Evolutionary conservation across 2,888 invertebrate genomes (phyloP).

Genomic region (Acleris holmiana): DNA sequence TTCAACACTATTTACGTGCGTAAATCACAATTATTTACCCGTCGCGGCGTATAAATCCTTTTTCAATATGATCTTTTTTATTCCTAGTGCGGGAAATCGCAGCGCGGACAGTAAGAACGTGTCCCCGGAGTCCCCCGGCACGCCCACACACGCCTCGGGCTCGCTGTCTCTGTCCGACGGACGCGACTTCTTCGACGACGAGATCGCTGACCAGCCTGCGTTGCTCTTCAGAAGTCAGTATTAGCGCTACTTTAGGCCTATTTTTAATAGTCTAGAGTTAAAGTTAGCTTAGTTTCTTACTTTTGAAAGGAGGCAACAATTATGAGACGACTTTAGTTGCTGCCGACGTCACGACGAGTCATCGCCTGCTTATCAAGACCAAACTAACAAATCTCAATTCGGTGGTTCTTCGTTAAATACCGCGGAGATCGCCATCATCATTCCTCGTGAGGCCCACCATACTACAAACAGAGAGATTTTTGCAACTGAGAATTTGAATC

Average conservation of each 20-base stretch:
- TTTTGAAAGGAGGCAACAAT: no score
- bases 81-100: constrained; percentile 22
- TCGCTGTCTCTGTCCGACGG: constrained; percentile 93
- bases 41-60: neutral
- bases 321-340: no score
- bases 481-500: no score
- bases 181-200: constrained; percentile 93
- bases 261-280: neutral
- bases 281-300: neutral
- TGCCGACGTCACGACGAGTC: no score
- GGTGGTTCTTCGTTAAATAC: no score
- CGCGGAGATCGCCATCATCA: no score
- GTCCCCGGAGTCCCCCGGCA: constrained; percentile 87
- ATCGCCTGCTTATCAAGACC: no score
- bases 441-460: no score
- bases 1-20: no score
- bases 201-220: constrained; percentile 95
- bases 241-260: neutral
- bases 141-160: constrained; percentile 91
- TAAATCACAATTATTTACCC: no score
- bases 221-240: constrained; percentile 89
- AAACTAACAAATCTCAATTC: no score
- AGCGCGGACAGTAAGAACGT: constrained; percentile 68
- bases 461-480: no score
- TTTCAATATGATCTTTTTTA: neutral